These are phyloP conservation scores for Tethya wilhelma DNA, from an alignment of 37 sponge, comb jelly and placozoan species.

Conservation along the genomic window DNA sequence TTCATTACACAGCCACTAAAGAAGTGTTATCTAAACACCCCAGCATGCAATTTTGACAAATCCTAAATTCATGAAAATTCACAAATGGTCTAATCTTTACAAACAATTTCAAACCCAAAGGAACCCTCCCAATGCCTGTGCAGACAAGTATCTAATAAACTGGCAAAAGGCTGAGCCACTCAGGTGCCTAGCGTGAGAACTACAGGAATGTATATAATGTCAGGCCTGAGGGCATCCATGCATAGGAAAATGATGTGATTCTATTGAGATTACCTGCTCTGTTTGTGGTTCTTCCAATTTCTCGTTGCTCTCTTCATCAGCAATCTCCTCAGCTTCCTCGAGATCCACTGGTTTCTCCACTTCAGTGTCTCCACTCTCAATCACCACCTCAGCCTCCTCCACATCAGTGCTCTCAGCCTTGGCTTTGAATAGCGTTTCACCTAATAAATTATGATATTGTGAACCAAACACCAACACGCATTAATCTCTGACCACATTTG, in stretches of 20 bases:
- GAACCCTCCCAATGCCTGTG: too few relatives aligned
- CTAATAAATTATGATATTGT: background rate
- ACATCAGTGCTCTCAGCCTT: background rate
- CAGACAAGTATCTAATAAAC: too few relatives aligned
- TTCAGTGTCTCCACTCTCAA: slow-evolving; percentile 31
- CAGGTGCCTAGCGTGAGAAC: too few relatives aligned
- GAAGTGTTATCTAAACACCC: too few relatives aligned
- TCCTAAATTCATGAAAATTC: too few relatives aligned
- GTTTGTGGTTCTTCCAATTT: background rate
- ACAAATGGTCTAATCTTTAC: too few relatives aligned
- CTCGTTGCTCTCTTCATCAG: slow-evolving; percentile 25
- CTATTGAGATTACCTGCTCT: too few relatives aligned
- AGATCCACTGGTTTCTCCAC: slow-evolving; percentile 49
- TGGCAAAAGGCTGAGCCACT: too few relatives aligned
- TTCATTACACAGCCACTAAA: too few relatives aligned
- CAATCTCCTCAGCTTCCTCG: slow-evolving; percentile 51
- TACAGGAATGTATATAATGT: background rate
- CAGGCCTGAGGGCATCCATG: too few relatives aligned
- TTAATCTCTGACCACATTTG: background rate
- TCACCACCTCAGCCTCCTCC: slow-evolving; percentile 10
- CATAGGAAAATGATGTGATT: background rate
- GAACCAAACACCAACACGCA: background rate
- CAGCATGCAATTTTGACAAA: too few relatives aligned
- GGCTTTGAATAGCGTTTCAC: slow-evolving; percentile 5
- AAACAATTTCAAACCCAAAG: too few relatives aligned